Evolutionary conservation across 2,113 vertebrate genomes (phyloP).

Genomic region (Regulus satrapa): DNA sequence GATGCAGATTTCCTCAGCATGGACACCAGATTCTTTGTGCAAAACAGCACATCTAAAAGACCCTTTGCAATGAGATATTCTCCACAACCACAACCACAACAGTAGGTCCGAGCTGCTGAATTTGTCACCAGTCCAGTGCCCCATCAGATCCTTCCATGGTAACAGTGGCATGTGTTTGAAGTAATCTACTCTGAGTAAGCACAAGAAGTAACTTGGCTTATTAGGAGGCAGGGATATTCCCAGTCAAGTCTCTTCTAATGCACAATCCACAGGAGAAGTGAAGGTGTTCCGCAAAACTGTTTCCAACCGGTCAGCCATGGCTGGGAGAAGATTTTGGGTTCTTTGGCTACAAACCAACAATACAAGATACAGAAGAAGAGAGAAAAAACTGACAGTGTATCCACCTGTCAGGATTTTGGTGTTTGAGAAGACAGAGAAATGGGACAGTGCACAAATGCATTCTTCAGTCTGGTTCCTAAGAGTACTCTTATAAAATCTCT

Average conservation of each 20-base stretch:
- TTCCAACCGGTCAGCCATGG: background rate
- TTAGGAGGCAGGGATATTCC: background rate
- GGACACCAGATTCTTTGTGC: background rate
- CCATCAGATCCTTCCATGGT: background rate
- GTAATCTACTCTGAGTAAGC: background rate
- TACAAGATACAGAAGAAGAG: background rate
- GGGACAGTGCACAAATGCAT: background rate
- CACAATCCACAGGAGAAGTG: background rate
- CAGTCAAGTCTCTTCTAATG: background rate
- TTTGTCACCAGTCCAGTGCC: background rate
- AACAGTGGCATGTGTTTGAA: background rate
- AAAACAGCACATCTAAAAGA: background rate
- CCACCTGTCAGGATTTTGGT: background rate
- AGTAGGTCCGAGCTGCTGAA: background rate
- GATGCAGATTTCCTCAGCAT: background rate
- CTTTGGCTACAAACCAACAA: background rate
- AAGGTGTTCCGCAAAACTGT: background rate
- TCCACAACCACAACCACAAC: background rate
- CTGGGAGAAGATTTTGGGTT: background rate
- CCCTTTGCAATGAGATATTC: background rate
- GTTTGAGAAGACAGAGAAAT: background rate
- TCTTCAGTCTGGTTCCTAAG: background rate
- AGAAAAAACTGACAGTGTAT: background rate
- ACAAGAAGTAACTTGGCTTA: background rate
- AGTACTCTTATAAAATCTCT: background rate